Percentiles rank a stretch among this genome's conserved stretches.
These are phyloP conservation scores for Columba livia DNA, from an alignment of 2,113 vertebrate species.

Conservation along the genomic window DNA sequence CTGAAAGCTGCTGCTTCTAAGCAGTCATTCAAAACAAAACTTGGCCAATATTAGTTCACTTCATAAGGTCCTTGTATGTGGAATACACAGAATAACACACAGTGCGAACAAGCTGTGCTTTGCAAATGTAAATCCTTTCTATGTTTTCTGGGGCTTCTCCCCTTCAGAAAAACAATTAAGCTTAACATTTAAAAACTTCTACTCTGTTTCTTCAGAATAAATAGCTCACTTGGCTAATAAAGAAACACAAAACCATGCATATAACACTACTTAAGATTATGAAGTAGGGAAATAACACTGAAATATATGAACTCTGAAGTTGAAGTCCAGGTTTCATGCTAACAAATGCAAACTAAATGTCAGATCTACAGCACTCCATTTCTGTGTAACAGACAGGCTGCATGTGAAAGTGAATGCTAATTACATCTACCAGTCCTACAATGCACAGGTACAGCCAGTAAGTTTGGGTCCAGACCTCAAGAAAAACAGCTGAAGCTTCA, in stretches of 20 bases:
- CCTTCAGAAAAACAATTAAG: not conserved
- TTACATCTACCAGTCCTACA: not conserved
- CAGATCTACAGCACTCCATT: not conserved
- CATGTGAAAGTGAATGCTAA: not conserved
- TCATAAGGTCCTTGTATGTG: not conserved
- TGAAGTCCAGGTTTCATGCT: conserved; percentile 30
- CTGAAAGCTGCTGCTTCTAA: not conserved
- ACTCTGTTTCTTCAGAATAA: conserved; percentile 8
- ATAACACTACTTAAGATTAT: conserved; percentile 16
- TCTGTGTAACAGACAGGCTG: not conserved
- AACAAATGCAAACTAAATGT: not conserved
- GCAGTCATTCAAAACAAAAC: not conserved
- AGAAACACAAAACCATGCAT: conserved; percentile 52
- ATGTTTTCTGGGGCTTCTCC: not conserved
- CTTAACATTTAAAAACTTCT: not conserved
- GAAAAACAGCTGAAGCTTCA: conserved; percentile 14
- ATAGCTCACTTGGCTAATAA: not conserved
- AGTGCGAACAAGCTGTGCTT: not conserved
- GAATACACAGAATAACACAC: accelerated
- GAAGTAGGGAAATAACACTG: conserved; percentile 15
- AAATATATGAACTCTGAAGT: not conserved
- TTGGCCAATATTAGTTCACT: not conserved
- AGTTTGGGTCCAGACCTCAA: not conserved
- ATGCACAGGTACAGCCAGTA: not conserved
- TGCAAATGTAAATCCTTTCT: conserved; percentile 1